Conservation (phyloP, 2,113 vertebrate species). For the Ifrita kowaldi region DNA sequence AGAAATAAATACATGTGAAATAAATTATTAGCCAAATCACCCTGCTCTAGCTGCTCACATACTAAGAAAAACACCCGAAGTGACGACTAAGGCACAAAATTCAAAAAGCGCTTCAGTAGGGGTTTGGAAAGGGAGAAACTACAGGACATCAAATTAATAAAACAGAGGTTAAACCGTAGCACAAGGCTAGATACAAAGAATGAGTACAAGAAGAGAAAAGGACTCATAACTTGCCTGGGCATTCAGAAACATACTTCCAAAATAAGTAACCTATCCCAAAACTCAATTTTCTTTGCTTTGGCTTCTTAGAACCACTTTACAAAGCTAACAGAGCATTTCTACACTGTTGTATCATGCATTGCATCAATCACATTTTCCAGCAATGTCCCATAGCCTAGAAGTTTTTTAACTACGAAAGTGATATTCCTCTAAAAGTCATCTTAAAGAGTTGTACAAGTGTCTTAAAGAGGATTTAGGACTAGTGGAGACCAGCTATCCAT, state of each 20-base stretch:
- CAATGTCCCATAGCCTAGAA: not conserved
- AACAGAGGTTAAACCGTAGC: not conserved
- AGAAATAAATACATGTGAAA: not conserved
- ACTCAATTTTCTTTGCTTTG: not conserved
- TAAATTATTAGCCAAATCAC: not conserved
- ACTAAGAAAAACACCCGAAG: not conserved
- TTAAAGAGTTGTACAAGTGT: not conserved
- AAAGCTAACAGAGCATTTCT: not conserved
- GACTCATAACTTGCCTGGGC: not conserved
- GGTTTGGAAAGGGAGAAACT: not conserved
- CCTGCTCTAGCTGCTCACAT: not conserved
- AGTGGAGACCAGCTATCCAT: not conserved
- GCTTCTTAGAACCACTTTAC: not conserved
- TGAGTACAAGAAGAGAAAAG: not conserved
- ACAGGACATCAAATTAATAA: not conserved
- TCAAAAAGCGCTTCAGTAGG: not conserved
- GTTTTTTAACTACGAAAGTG: not conserved
- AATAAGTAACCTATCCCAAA: not conserved
- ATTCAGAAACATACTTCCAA: not conserved
- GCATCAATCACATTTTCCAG: not conserved
- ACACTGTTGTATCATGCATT: fast-evolving
- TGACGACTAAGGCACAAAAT: not conserved
- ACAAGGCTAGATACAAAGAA: not conserved
- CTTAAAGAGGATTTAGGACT: not conserved
- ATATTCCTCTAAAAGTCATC: not conserved